phyloP scores from a whole-genome alignment of 1,140 invertebrate species.

The Atta cephalotes region DNA sequence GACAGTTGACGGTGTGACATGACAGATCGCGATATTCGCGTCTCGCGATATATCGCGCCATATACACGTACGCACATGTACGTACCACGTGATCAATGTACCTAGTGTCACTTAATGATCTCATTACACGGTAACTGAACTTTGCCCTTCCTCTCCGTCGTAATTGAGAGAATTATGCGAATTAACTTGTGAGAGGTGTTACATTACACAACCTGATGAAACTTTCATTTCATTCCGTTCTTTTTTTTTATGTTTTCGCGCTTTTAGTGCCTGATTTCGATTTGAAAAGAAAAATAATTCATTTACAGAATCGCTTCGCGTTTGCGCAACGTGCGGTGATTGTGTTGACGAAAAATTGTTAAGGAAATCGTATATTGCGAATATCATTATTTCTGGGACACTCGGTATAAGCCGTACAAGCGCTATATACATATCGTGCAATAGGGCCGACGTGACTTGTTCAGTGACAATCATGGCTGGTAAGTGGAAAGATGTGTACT shows the following conservation, averaged over 20 bases:
- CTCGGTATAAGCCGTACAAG: constrained; percentile 43
- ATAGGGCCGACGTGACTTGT: constrained; percentile 83
- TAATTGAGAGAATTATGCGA: constrained; percentile 30
- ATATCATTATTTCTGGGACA: constrained; percentile 23
- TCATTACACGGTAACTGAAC: constrained; percentile 20
- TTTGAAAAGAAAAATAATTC: background rate
- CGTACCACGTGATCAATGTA: constrained; percentile 48
- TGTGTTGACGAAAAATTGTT: background rate
- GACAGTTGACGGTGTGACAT: background rate
- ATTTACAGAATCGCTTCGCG: background rate
- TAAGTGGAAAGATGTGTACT: constrained; percentile 75
- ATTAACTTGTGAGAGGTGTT: background rate
- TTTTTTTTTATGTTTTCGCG: background rate
- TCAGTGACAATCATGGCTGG: constrained; percentile 85
- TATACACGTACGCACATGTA: background rate
- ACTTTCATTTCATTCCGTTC: background rate
- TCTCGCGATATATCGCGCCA: background rate
- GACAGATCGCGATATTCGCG: too few species aligned
- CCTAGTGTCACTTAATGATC: background rate
- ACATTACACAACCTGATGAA: background rate
- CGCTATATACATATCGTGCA: constrained; percentile 45
- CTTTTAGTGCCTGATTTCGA: background rate
- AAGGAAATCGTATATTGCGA: background rate
- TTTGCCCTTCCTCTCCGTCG: constrained; percentile 8
- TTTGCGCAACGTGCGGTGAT: background rate